Base-by-base conservation (phyloP, 2,797 vertebrate genomes). In the Amphiprion clarkii region DNA sequence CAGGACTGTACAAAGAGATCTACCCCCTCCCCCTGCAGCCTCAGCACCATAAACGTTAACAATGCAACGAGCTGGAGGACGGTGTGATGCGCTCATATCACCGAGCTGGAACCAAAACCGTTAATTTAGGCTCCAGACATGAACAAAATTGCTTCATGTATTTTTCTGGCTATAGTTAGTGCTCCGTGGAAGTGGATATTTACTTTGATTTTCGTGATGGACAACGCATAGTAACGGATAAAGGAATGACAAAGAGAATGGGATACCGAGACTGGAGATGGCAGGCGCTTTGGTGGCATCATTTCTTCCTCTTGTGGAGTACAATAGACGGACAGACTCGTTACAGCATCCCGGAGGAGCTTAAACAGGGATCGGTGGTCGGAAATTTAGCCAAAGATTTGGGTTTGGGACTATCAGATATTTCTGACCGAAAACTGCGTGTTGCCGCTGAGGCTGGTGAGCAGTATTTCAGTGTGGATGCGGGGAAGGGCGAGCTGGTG, bases 351-450 rank as follows among this genome's bases (percentile, higher is more conserved):
- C 93, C 94, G 2, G 96, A 96, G 89, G 96, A 96, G 61, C 91
- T 96, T 10, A 95, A 95, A 29, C 85, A 90, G 61, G 95, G 96
- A 8, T 92, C 94, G 77, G 91, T 96, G 76, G 94, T 97, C 73
- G 96, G 96, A 88, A 95, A 95, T 86, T 87, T 96, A 17, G 96
- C 94, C 17, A 96, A 95, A 91, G 96, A 96, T 83, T 86, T 96
- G 70, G 94, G 94, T 81, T 90, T 96, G 14, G 92, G 92, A 84
- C 57, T 95, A 66, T 87, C 94, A 14, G 96, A 96, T 0, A 86
- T 96, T 79, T 93, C 89, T 68, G 91, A 95, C 16, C 94, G 94
- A 71, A 96, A 95, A 0, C 87, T 97, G 68, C 94, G 94, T 75
- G 93, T 97, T 49, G 90, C 87, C 63, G 96, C 95, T 0, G 94